A percentile compares a stretch with the other conserved stretches of the same genome.
Conservation (phyloP, 2,113 vertebrate species). For the Ardeotis arabs region DNA sequence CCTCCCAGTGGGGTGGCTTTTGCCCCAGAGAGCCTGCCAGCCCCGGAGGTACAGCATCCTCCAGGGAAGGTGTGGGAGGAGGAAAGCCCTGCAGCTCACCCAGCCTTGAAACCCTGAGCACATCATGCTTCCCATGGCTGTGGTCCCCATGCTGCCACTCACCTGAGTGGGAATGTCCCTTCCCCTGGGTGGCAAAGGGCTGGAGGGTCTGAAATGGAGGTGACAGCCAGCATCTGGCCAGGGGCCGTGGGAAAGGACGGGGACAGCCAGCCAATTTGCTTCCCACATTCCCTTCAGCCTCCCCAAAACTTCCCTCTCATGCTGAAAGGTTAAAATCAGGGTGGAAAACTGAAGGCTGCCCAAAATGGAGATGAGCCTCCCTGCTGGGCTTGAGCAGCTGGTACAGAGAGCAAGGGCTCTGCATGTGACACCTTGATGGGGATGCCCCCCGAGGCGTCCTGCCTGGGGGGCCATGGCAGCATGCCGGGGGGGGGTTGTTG, state of each 20-base stretch:
- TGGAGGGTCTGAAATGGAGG: background rate
- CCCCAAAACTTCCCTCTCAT: rapidly evolving
- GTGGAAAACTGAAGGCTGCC: background rate
- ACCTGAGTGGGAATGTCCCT: rapidly evolving
- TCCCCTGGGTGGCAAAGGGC: background rate
- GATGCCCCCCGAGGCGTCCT: rapidly evolving
- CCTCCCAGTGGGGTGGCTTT: background rate
- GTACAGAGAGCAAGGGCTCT: rapidly evolving
- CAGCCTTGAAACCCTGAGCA: rapidly evolving
- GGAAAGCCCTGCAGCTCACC: background rate
- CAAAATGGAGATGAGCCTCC: background rate
- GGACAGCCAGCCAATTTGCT: background rate
- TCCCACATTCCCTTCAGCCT: background rate
- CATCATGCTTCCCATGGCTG: background rate
- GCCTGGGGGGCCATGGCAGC: background rate
- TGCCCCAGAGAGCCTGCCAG: background rate
- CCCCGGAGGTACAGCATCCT: rapidly evolving
- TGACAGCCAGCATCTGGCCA: background rate
- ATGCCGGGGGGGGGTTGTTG: background rate
- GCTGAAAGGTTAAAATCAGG: background rate
- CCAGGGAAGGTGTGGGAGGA: background rate
- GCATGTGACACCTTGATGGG: rapidly evolving
- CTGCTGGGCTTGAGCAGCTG: rapidly evolving
- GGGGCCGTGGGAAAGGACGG: background rate
- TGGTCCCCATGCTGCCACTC: background rate